Base-by-base conservation (phyloP, 2,113 vertebrate genomes). In the Furnarius figulus region DNA sequence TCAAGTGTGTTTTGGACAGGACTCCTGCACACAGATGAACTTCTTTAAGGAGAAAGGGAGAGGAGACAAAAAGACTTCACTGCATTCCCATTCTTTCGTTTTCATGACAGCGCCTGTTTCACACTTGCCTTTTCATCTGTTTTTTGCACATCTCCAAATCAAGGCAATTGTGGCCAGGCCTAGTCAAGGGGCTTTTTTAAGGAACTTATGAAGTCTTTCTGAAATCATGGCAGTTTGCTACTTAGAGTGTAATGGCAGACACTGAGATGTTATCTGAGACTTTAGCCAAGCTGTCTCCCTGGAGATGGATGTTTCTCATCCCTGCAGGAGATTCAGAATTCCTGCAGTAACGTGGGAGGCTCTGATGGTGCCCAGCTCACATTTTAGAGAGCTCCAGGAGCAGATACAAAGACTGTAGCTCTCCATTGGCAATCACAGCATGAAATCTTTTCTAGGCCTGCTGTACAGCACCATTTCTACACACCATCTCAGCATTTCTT, bases 181-280 rank as follows among this genome's bases (percentile, higher is more conserved):
- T 67, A 62, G 85, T 50, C 79, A 80, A 77, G 47, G 20, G 39
- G 56, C n/a, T 97, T 89, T 90, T 94, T 88, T 86, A 77, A 65
- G 87, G 42, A 86, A 44, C 59, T 89, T 83, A 49, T 23, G 67
- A 80, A 95, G 59, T 23, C 55, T 77, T 74, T 31, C 85, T 94
- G 82, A 96, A 94, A 88, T 88, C 75, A 77, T 59, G 81, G 78
- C 50, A 67, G 53, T 75, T 95, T 94, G 28, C 68, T 88, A 25
- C 72, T 80, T 74, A 50, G 59, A 72, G 27, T 18, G 39, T 62
- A 83, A 92, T 30, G 13, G 35, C 67, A 90, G 87, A 76, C 30
- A 17, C 42, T 17, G 39, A 71, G 85, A 81, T 33, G 59, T 11
- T 92, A 81, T 76, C 56, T 70, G 81, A 89, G 67, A 11, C n/a